Evolutionary conservation across 35 echinoderm and acorn worm species (phyloP), one percentile per base, ranked within the genome.

Genomic region (Ophiothrix spiculata): DNA sequence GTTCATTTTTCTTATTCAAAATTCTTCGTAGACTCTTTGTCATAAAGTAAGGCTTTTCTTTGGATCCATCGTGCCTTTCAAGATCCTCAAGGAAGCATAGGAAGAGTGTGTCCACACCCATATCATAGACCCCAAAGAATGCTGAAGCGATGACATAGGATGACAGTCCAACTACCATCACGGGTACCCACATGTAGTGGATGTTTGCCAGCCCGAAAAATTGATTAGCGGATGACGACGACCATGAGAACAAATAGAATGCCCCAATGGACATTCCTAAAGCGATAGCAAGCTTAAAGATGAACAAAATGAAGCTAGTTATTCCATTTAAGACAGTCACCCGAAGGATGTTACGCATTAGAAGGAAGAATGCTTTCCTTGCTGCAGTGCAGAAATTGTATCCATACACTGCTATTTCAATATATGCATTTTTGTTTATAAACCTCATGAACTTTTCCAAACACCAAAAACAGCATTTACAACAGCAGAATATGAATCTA

Each of bases 61-160:
- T 32, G 29, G 91, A 91, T 12, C 95, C 95, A 49, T 98, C 95
- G 73, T 98, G 74, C 32, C 95, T 69, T 77, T 98, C 95, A 37
- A 94, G 41, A 56, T 98, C 95, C 40, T 98, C 95, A 19, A 97
- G 75, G 77, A 99, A 99, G 39, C 88, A 99, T 0, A 99, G 74
- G 75, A 99, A 99, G 37, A 99, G 74, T 0, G 96, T 99, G 64
- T 99, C 96, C n/a, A 99, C 92, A 13, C 91, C 96, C 96, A 99
- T 99, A 42, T 98, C 92, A 33, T 99, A 99, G 1, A 99, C 96
- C 21, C 92, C 86, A 40, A 99, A 99, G 83, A 94, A 94, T 3
- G 54, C 73, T 25, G 92, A 40, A 54, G 92, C 90, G 35, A 94
- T 86, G 10, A 90, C 87, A 60, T 86, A 99, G 0, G 96, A 91